Conservation (phyloP, 1,140 invertebrate genomes). For the Drosophila kurseongensis region DNA sequence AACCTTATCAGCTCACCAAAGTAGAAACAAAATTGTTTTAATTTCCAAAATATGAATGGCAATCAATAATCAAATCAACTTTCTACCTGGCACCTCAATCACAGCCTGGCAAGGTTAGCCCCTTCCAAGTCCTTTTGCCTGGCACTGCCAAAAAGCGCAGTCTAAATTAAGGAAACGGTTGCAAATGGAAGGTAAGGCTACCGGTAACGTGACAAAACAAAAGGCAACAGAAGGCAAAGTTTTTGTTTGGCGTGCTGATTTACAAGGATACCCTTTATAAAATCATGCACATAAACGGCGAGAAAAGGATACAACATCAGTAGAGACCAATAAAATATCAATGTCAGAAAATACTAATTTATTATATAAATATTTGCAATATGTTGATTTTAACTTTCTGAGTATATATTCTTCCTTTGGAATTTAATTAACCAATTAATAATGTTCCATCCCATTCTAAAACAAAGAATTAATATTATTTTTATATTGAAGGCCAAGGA, state of each 20-base stretch:
- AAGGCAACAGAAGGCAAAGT: conserved; percentile 38
- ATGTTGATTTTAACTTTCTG: too few species aligned
- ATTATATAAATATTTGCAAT: too few species aligned
- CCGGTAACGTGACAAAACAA: conserved; percentile 52
- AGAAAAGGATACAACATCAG: background rate
- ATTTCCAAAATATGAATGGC: conserved; percentile 47
- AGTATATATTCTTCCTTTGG: too few species aligned
- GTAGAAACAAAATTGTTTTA: conserved; percentile 35
- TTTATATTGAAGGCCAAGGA: too few species aligned
- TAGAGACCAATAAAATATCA: too few species aligned
- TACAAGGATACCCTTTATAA: conserved; percentile 44
- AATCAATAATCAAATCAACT: conserved; percentile 63
- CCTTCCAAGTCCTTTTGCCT: conserved; percentile 24
- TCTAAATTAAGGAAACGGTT: conserved; percentile 8
- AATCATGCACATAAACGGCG: conserved; percentile 14
- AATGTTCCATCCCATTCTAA: too few species aligned
- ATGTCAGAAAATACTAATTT: too few species aligned
- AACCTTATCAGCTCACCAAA: conserved; percentile 40
- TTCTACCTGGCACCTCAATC: conserved; percentile 55
- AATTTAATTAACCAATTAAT: too few species aligned
- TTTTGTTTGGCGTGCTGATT: conserved; percentile 58
- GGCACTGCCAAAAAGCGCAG: conserved; percentile 53
- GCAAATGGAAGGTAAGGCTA: conserved; percentile 1
- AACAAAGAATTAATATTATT: too few species aligned
- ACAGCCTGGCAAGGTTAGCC: conserved; percentile 50